phyloP scores from a whole-genome alignment of 2,797 vertebrate genomes.

The Sarcophilus harrisii region DNA sequence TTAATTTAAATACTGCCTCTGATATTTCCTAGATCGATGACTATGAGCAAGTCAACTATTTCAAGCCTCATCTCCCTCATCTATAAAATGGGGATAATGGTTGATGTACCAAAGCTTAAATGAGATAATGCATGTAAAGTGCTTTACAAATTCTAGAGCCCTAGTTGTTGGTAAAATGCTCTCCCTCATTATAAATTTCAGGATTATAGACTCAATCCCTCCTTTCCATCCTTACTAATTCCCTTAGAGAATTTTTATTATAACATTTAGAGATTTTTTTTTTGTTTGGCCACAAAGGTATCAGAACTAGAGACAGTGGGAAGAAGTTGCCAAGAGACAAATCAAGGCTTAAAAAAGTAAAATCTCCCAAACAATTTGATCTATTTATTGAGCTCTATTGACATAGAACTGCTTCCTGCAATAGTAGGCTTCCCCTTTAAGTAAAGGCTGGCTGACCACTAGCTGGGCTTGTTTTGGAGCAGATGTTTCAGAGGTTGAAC shows the following conservation, averaged over 20 bases:
- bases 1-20: not conserved
- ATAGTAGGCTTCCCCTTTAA: not conserved
- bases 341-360: not conserved
- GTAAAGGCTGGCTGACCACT: not conserved
- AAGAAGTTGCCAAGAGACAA: not conserved
- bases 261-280: not conserved
- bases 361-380: not conserved
- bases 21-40: not conserved
- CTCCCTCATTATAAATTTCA: not conserved
- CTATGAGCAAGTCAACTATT: conserved; percentile 40
- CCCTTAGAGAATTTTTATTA: not conserved
- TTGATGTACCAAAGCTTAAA: not conserved
- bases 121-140: not conserved
- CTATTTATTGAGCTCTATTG: not conserved
- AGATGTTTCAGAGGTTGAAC: not conserved
- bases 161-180: not conserved
- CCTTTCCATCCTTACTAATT: not conserved
- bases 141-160: not conserved
- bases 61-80: not conserved
- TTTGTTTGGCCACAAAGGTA: not conserved
- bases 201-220: not conserved
- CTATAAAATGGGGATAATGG: not conserved
- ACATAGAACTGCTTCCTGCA: not conserved
- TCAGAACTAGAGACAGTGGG: not conserved
- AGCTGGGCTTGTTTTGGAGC: not conserved